A percentile compares a stretch with the other conserved stretches of the same genome.
Evolutionary conservation across 2,888 invertebrate genomes (phyloP).

Genomic region (Alloplasta piceator): DNA sequence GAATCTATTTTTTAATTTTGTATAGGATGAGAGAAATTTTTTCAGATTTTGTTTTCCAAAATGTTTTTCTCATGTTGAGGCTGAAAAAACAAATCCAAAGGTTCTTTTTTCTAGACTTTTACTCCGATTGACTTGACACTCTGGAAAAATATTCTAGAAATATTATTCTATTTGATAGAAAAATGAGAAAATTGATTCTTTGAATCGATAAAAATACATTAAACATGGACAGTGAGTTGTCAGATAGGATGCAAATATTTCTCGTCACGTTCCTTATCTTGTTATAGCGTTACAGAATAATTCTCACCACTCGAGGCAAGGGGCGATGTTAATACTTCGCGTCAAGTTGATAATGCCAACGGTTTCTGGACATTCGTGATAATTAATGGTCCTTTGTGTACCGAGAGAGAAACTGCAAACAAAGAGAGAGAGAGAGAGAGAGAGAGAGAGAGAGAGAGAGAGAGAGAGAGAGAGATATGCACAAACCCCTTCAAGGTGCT

Average conservation of each 20-base stretch:
- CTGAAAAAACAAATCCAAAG: no score
- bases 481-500: conserved; percentile 13
- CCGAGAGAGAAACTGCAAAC: neutral
- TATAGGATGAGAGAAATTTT: no score
- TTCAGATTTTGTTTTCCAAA: no score
- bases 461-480: neutral
- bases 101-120: no score
- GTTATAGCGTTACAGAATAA: neutral
- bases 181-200: no score
- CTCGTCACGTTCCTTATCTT: conserved; percentile 4
- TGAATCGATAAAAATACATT: no score
- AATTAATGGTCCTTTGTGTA: conserved; percentile 35
- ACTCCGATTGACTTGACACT: no score
- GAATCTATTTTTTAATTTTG: no score
- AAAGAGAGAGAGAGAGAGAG: conserved; percentile 1
- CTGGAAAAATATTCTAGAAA: no score
- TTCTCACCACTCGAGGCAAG: neutral
- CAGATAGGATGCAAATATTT: neutral
- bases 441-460: neutral
- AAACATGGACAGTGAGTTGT: neutral
- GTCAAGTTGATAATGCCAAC: conserved; percentile 22
- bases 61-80: no score
- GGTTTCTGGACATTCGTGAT: conserved; percentile 14
- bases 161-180: no score
- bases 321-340: conserved; percentile 4